Base-by-base conservation (phyloP, 2,797 vertebrate genomes). In the Valencia hispanica region DNA sequence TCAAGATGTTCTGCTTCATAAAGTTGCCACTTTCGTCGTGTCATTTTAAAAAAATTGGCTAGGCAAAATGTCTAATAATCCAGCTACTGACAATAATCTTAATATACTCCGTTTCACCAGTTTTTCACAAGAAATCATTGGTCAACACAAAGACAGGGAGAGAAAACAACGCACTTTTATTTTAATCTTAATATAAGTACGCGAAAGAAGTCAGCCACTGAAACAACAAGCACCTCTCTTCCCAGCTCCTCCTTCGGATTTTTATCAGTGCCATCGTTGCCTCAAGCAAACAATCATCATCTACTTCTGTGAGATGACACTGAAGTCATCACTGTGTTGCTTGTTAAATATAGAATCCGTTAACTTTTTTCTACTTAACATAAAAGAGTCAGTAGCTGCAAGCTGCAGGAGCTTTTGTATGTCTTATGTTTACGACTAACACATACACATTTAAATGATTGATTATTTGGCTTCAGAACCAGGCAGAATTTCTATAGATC, bases 211-310 rank as follows among this genome's bases (percentile, higher is more conserved):
- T 18, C 57, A 59, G n/a, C 30, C 6, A 32, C 30, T 32, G 32
- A 17, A 32, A 66, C 79, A 65, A 71, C 39, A 27, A 80, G 66
- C 68, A 84, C 74, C 87, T 85, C 84, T 75, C 66, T 53, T 74
- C 68, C 74, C 39, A 36, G 79, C 78, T 82, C 86, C 82, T 86
- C 73, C 71, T 86, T 87, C 78, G 66, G 69, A 84, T 78, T 66
- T 79, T 81, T 79, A 66, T 74, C 41, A 30, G 74, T 34, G 48
- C 59, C 59, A n/a, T 82, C 48, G 55, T 50, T 77, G 65, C 50
- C 57, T 79, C 32, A 15, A 57, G 68, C 69, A 30, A 61, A 84
- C 73, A 72, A 73, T 74, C 70, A 41, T 57, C 45, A 77, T 79
- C 73, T 66, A 70, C 75, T 84, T 85, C 78, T 88, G 79, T 78